Percentiles rank a stretch among this genome's conserved stretches.
Conservation (phyloP, 2,113 vertebrate genomes). For the Rhinolophus sinicus region DNA sequence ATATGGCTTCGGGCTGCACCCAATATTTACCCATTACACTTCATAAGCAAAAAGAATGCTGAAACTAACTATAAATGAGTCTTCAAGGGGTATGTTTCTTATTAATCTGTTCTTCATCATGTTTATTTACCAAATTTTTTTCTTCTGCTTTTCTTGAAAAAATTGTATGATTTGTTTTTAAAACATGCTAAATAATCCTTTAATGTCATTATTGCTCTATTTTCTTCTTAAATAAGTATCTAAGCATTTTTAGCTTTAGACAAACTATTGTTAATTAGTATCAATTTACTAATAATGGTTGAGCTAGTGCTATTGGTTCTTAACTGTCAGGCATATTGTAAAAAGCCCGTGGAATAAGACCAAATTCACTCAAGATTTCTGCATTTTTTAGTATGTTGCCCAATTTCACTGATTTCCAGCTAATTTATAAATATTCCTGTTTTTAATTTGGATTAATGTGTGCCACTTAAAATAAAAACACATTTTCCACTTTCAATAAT, state of each 20-base stretch:
- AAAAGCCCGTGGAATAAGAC: not conserved
- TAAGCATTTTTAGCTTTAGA: not conserved
- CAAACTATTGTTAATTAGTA: not conserved
- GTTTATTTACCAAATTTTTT: not conserved
- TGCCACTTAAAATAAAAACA: not conserved
- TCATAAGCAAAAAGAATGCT: not conserved
- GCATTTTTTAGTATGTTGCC: not conserved
- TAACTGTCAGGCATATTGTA: not conserved
- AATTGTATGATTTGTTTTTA: not conserved
- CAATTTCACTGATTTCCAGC: not conserved
- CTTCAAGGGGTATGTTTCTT: not conserved
- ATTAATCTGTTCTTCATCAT: not conserved
- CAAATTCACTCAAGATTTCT: slow-evolving; percentile 20
- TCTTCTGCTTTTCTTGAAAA: not conserved
- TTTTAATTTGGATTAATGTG: not conserved
- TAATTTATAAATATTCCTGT: not conserved
- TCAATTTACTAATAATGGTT: not conserved
- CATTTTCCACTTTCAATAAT: not conserved
- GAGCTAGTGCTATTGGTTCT: not conserved
- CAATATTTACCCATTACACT: not conserved
- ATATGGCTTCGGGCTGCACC: not conserved
- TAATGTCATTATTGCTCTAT: not conserved
- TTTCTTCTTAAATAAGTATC: slow-evolving; percentile 22
- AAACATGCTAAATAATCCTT: not conserved
- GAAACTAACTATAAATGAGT: not conserved